phyloP scores from a whole-genome alignment of 2,888 invertebrate species.

The Syritta pipiens region DNA sequence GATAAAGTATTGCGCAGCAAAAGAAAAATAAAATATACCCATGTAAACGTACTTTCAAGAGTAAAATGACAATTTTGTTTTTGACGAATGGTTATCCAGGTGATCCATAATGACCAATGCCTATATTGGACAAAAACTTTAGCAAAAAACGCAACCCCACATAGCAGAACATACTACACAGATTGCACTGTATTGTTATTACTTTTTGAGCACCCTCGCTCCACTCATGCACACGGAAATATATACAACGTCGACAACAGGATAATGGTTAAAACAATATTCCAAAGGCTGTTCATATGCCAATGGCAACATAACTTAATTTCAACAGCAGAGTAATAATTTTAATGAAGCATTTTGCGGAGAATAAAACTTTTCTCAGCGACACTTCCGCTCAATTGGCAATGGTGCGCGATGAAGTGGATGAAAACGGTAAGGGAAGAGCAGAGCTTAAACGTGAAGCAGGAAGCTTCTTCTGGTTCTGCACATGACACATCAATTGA shows the following conservation, averaged over 20 bases:
- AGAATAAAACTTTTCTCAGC: constrained; percentile 66
- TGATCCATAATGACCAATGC: too few species aligned
- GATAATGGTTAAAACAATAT: constrained; percentile 23
- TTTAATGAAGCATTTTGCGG: constrained; percentile 69
- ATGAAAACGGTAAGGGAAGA: neutral
- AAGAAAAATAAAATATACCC: too few species aligned
- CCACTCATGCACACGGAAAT: neutral
- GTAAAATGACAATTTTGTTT: too few species aligned
- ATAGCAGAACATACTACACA: too few species aligned
- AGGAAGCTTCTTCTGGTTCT: constrained; percentile 42
- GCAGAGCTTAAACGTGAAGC: constrained; percentile 31
- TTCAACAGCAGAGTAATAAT: constrained; percentile 63
- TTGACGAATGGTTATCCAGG: too few species aligned
- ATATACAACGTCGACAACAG: constrained; percentile 7
- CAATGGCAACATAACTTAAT: constrained; percentile 57
- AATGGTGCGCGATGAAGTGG: neutral
- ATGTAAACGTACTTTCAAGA: too few species aligned
- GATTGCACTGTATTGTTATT: too few species aligned
- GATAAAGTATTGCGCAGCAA: too few species aligned
- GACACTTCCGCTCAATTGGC: constrained; percentile 68
- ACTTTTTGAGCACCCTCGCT: constrained; percentile 31
- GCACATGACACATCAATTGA: constrained; percentile 67
- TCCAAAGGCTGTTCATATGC: constrained; percentile 44
- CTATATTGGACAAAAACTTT: too few species aligned
- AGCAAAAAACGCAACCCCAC: too few species aligned